Base-by-base conservation (phyloP, 2,797 vertebrate species). In the Bradypus variegatus region DNA sequence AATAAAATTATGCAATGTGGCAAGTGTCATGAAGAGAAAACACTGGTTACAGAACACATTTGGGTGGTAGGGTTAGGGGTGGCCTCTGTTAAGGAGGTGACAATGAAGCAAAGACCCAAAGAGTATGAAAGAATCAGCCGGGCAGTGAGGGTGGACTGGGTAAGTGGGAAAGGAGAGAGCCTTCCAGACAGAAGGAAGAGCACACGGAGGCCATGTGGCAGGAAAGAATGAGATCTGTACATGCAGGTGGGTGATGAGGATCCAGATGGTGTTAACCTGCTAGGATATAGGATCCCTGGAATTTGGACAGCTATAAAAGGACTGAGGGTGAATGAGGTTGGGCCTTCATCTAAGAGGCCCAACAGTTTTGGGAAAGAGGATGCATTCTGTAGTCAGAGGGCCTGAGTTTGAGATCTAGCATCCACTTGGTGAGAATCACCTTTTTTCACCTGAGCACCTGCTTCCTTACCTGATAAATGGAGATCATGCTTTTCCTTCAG, bases 101-200 rank as follows among this genome's bases (percentile, higher is more conserved):
- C 48, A 38, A 41, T n/a, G 31, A 86, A 79, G 60, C 82, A 77
- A 65, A 85, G 70, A 78, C 53, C 73, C 62, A 19, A 85, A 79
- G 29, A 48, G 64, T 60, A 58, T 13, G 25, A 50, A 73, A 81
- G 73, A 73, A 72, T 36, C 36, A 76, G 58, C n/a, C 53, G 2
- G 27, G 50, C 16, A 6, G 1, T 18, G 10, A 41, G 41, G 55
- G 14, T 12, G 1, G 2, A 33, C 1, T n/a, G 19, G 33, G 33
- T 36, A 25, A 14, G 31, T 21, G 0, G 18, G n/a, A 60, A 25
- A 55, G 38, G 15, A 3, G 41, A 58, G 27, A 21, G 29, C 65
- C 53, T n/a, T 38, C 70, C 8, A 21, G 75, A n/a, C 55, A 78
- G n/a, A 31, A 33, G 29, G 7, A 79, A 45, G 67, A 48, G 27